Evolutionary conservation across 2,888 invertebrate genomes (phyloP).

Genomic region (Junonia oenone): DNA sequence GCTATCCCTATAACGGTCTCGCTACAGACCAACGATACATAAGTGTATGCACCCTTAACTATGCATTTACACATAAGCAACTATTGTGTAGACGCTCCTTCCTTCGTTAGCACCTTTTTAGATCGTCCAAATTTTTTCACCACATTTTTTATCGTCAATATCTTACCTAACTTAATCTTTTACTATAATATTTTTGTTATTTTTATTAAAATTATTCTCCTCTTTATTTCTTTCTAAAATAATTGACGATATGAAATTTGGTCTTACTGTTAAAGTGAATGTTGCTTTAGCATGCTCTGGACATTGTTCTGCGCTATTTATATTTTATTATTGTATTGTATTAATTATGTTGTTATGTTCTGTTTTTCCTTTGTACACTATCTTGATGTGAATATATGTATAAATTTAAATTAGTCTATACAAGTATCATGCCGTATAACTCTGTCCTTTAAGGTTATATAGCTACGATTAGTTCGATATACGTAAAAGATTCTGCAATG

Average conservation of each 20-base stretch:
- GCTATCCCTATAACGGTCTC: conserved; percentile 53
- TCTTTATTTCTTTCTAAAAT: conserved; percentile 18
- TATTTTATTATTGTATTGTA: too few relatives aligned
- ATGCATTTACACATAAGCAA: conserved; percentile 64
- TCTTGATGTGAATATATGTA: neutral
- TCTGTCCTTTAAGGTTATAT: conserved; percentile 36
- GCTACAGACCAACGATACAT: conserved; percentile 42
- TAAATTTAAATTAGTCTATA: neutral
- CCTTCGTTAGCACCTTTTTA: conserved; percentile 77
- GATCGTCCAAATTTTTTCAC: conserved; percentile 68
- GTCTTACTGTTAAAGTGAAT: conserved; percentile 42
- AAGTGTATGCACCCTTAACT: conserved; percentile 69
- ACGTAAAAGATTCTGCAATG: too few relatives aligned
- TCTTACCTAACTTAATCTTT: conserved; percentile 12
- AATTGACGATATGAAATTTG: conserved; percentile 55
- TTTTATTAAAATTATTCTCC: neutral
- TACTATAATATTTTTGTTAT: neutral
- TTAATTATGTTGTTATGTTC: too few relatives aligned
- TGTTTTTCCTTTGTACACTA: conserved; percentile 1
- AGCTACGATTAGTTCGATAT: conserved; percentile 25
- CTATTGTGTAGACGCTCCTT: conserved; percentile 72
- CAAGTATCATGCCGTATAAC: conserved; percentile 31
- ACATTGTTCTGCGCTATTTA: conserved; percentile 48
- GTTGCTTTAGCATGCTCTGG: conserved; percentile 61
- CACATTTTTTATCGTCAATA: conserved; percentile 57